Conservation (phyloP, 2,888 invertebrate species). For the Drosophila parthenogenetica region DNA sequence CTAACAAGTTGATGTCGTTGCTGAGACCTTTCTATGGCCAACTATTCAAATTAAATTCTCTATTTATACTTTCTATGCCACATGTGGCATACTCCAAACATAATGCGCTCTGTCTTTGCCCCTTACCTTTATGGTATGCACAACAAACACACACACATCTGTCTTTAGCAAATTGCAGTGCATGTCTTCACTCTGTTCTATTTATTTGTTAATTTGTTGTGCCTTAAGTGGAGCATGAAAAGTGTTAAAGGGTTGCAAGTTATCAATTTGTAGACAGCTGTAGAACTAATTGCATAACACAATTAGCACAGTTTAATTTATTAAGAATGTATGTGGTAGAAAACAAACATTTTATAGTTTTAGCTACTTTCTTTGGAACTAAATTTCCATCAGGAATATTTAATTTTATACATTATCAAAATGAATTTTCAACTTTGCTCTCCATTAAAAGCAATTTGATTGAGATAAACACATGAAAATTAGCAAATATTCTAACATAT, state of each 20-base stretch:
- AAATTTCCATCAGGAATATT: neutral
- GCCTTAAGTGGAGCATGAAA: constrained; percentile 13
- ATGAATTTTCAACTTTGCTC: neutral
- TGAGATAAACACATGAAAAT: constrained; percentile 27
- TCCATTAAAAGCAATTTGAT: constrained; percentile 19
- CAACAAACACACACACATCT: neutral
- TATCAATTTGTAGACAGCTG: constrained; percentile 9
- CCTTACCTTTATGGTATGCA: no score
- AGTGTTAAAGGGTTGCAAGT: constrained; percentile 1
- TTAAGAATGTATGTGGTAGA: neutral
- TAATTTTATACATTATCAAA: neutral
- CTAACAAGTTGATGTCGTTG: constrained; percentile 60
- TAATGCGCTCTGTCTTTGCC: constrained; percentile 19
- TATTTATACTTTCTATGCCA: constrained; percentile 46
- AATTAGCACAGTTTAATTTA: neutral
- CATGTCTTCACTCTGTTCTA: constrained; percentile 9
- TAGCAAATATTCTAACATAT: constrained; percentile 10
- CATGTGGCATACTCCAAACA: constrained; percentile 18
- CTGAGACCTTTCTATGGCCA: constrained; percentile 33
- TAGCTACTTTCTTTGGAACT: no score
- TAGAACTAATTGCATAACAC: neutral
- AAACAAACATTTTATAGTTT: no score
- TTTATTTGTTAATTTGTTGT: constrained; percentile 23
- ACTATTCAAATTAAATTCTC: constrained; percentile 52
- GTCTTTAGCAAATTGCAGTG: constrained; percentile 29